phyloP scores from a whole-genome alignment of 2,797 vertebrate genomes.

The Adrianichthys oophorus region DNA sequence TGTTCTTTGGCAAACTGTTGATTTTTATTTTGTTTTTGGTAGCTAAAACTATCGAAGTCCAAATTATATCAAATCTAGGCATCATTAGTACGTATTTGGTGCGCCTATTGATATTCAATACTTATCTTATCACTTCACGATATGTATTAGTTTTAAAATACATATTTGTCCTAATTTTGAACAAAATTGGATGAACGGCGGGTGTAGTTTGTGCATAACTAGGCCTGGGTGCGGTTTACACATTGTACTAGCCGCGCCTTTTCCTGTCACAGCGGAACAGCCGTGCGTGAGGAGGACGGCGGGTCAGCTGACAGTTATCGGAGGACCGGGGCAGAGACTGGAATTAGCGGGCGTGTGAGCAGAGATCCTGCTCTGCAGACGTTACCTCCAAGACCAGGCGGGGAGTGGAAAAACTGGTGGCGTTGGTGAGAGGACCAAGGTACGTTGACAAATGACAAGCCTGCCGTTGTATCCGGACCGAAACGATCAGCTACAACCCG shows the following conservation, averaged over 20 bases:
- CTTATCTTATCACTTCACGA: background rate
- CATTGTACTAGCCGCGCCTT: slow-evolving; percentile 70
- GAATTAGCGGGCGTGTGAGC: slow-evolving; percentile 59
- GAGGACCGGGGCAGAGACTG: slow-evolving; percentile 31
- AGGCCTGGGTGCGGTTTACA: slow-evolving; percentile 68
- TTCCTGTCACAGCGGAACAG: slow-evolving; percentile 64
- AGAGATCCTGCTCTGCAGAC: slow-evolving; percentile 30
- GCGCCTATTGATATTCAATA: too few relatives aligned
- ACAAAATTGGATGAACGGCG: background rate
- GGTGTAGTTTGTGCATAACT: slow-evolving; percentile 41
- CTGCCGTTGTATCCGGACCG: background rate
- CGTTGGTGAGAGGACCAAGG: slow-evolving; percentile 55
- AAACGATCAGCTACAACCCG: background rate
- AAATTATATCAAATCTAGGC: too few relatives aligned
- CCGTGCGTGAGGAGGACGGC: slow-evolving; percentile 57
- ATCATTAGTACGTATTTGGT: too few relatives aligned
- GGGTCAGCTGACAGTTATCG: slow-evolving; percentile 75
- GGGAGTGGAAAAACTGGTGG: slow-evolving; percentile 32
- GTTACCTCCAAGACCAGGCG: slow-evolving; percentile 13
- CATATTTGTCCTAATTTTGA: background rate
- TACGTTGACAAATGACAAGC: slow-evolving; percentile 11
- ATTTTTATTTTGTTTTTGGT: too few relatives aligned
- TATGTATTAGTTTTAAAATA: background rate
- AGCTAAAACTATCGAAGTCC: too few relatives aligned
- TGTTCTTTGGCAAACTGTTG: too few relatives aligned